phyloP scores from a whole-genome alignment of 2,797 vertebrate genomes.

The Coregonus ussuriensis region DNA sequence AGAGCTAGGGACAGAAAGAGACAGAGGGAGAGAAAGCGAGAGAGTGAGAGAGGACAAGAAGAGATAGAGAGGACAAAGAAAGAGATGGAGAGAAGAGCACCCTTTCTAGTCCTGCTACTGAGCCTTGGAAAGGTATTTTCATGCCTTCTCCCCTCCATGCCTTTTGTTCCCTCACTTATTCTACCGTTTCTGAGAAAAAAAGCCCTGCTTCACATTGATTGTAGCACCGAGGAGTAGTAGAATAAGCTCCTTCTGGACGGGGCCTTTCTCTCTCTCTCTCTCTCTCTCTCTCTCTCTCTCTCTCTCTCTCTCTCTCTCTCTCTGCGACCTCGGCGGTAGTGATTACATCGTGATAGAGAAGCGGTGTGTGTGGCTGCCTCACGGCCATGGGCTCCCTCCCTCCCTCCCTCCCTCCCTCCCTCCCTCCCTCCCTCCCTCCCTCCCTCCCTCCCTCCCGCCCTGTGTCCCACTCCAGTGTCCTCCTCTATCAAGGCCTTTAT shows the following conservation, averaged over 20 bases:
- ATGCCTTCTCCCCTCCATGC: background rate
- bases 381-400: background rate
- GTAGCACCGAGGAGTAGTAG: background rate
- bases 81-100: slow-evolving; percentile 13
- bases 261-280: background rate
- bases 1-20: background rate
- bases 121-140: background rate
- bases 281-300: background rate
- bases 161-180: background rate
- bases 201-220: background rate
- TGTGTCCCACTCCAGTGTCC: slow-evolving; percentile 30
- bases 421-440: background rate
- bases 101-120: background rate
- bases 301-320: slow-evolving; percentile 8
- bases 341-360: slow-evolving; percentile 35
- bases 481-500: slow-evolving; percentile 18
- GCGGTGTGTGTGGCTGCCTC: background rate
- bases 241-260: background rate
- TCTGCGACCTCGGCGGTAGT: slow-evolving; percentile 18
- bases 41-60: background rate
- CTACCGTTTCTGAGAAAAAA: background rate
- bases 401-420: background rate
- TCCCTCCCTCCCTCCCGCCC: background rate
- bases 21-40: background rate
- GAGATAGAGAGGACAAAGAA: background rate